phyloP scores from a whole-genome alignment of 1,140 invertebrate genomes.

The Calephelis virginiensis region DNA sequence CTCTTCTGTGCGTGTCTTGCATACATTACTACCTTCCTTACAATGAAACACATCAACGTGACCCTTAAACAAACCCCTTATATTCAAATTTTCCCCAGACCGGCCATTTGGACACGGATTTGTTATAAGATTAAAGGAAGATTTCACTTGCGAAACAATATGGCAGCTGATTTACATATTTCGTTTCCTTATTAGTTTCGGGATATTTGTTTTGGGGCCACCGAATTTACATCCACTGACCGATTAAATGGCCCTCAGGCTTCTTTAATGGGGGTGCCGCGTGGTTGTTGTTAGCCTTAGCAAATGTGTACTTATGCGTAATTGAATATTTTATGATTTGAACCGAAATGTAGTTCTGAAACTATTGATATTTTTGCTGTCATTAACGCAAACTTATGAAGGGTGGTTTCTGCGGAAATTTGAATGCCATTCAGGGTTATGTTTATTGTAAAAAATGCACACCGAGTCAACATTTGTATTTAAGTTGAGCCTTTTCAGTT shows the following conservation, averaged over 20 bases:
- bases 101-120: slow-evolving; percentile 79
- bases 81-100: slow-evolving; percentile 74
- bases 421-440: background rate
- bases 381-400: background rate
- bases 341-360: slow-evolving; percentile 61
- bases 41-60: slow-evolving; percentile 49
- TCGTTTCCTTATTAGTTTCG: slow-evolving; percentile 79
- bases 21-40: slow-evolving; percentile 64
- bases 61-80: slow-evolving; percentile 70
- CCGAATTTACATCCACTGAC: slow-evolving; percentile 77
- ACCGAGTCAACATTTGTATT: slow-evolving; percentile 47
- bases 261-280: slow-evolving; percentile 77
- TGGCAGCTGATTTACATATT: slow-evolving; percentile 78
- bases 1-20: slow-evolving; percentile 70
- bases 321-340: slow-evolving; percentile 76
- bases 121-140: slow-evolving; percentile 80
- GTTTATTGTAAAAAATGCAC: slow-evolving; percentile 2
- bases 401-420: background rate
- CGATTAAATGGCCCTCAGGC: slow-evolving; percentile 78
- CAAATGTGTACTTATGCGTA: slow-evolving; percentile 76
- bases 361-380: slow-evolving; percentile 44
- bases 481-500: slow-evolving; percentile 52
- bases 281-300: slow-evolving; percentile 75
- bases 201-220: slow-evolving; percentile 76
- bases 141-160: slow-evolving; percentile 79